Evolutionary conservation across 2,113 vertebrate genomes (phyloP).

Genomic region (Cryptomyrus ogoouensis): DNA sequence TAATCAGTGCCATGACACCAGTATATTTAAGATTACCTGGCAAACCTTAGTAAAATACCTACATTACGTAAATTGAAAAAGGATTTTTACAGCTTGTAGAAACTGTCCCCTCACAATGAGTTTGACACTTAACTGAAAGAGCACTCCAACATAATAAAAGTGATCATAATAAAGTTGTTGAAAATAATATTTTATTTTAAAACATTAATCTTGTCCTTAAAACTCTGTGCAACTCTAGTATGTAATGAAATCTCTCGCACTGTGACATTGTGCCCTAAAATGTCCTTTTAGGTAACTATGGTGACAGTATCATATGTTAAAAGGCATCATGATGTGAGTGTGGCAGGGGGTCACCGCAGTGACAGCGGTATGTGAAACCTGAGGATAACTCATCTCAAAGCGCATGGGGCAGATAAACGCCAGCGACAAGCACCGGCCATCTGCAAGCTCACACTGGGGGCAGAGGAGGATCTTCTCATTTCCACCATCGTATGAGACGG

Average conservation of each 20-base stretch:
- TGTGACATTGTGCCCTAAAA: neutral
- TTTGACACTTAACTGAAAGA: neutral
- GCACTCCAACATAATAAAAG: neutral
- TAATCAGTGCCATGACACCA: neutral
- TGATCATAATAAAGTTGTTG: neutral
- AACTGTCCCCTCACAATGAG: neutral
- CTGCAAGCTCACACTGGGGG: neutral
- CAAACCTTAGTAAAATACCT: neutral
- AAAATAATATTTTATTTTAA: neutral
- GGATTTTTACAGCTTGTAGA: neutral
- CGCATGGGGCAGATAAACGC: neutral
- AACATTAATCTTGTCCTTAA: neutral
- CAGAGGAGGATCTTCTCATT: neutral
- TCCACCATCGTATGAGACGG: neutral
- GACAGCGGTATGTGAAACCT: neutral
- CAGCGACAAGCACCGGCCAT: neutral
- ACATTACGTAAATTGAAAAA: neutral
- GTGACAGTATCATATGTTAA: neutral
- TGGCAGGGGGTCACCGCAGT: neutral
- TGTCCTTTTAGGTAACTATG: neutral
- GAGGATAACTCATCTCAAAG: neutral
- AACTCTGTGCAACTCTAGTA: neutral
- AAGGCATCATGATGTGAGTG: neutral
- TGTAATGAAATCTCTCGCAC: neutral
- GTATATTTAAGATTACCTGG: conserved; percentile 2